Base-by-base conservation (phyloP, 2,113 vertebrate species). In the Fulmarus glacialis region DNA sequence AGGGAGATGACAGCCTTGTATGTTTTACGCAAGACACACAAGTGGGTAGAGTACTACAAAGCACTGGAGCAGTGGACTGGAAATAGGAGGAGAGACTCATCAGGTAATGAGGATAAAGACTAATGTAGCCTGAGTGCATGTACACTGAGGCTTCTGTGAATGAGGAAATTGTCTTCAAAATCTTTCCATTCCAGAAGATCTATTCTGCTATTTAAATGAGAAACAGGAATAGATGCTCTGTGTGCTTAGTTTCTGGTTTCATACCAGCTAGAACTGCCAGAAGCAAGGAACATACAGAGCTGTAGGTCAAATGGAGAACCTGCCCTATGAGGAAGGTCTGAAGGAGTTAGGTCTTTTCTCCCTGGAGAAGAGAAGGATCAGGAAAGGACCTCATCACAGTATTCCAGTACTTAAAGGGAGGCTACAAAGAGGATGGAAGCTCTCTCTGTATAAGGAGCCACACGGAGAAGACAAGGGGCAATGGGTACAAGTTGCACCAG, bases 111-210 rank as follows among this genome's bases (percentile, higher is more conserved):
- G 23, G 11, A 21, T 73, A 78, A 88, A 84, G 50, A 79, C 11
- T 30, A 75, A 60, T 4, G 8, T 43, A 53, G 16, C 47, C n/a
- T 55, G 22, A 55, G 32, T 53, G 14, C 53, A 29, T 0, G 0
- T 34, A 22, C 36, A 48, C 12, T 21, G n/a, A 68, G 36, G 34
- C 10, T 75, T 60, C 38, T 72, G 24, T 32, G 8, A 24, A 23
- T 52, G 36, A 75, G 23, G 53, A 63, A 42, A 6, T 47, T 48
- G 16, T 11, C 32, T 75, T 90, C 23, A 45, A 55, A 38, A 17
- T 43, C 36, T 86, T 82, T 75, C 42, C 6, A 11, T 83, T 88
- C 29, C 78, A 34, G 50, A 87, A 88, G 29, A 64, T 56, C 22
- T 72, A 0, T 82, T 82, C 52, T 71, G 20, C n/a, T 78, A 1